phyloP scores from a whole-genome alignment of 2,888 invertebrate genomes.

The Gasteruption jaculator region DNA sequence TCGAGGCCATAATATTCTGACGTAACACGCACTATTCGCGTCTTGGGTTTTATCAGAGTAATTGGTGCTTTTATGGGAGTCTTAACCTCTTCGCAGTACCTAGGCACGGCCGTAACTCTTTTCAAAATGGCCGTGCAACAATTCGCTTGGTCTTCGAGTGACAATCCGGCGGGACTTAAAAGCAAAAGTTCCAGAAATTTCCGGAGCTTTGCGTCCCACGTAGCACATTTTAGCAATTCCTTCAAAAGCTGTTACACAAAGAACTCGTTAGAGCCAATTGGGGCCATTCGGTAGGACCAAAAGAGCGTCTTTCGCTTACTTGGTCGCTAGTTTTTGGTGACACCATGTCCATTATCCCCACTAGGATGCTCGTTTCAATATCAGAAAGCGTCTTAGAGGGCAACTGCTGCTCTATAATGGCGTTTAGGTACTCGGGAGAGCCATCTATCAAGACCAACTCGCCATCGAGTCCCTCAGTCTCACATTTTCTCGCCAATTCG shows the following conservation, averaged over 20 bases:
- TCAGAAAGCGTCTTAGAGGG: constrained; percentile 52
- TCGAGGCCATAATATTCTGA: constrained; percentile 64
- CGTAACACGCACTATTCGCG: constrained; percentile 54
- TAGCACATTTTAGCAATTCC: constrained; percentile 54
- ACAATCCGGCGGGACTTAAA: constrained; percentile 31
- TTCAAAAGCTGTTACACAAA: constrained; percentile 30
- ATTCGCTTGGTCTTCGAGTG: constrained; percentile 48
- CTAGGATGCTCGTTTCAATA: constrained; percentile 58
- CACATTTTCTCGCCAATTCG: constrained; percentile 68
- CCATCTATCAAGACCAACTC: constrained; percentile 73
- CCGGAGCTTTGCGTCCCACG: constrained; percentile 57
- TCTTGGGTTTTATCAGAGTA: constrained; percentile 60
- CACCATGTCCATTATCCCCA: constrained; percentile 56
- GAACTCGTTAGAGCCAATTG: too few species aligned
- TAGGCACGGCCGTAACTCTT: constrained; percentile 56
- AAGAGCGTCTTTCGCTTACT: too few species aligned
- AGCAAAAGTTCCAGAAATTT: too few species aligned
- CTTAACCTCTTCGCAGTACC: constrained; percentile 50
- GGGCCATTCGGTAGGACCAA: too few species aligned
- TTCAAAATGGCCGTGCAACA: constrained; percentile 53
- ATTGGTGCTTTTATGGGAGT: constrained; percentile 57
- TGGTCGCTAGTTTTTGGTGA: constrained; percentile 51
- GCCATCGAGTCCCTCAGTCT: constrained; percentile 61
- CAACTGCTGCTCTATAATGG: constrained; percentile 54
- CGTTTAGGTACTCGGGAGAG: constrained; percentile 65